Percentiles rank a stretch among this genome's conserved stretches.
Conservation (phyloP, 2,888 invertebrate species). For the Drosophila nigritarsus region DNA sequence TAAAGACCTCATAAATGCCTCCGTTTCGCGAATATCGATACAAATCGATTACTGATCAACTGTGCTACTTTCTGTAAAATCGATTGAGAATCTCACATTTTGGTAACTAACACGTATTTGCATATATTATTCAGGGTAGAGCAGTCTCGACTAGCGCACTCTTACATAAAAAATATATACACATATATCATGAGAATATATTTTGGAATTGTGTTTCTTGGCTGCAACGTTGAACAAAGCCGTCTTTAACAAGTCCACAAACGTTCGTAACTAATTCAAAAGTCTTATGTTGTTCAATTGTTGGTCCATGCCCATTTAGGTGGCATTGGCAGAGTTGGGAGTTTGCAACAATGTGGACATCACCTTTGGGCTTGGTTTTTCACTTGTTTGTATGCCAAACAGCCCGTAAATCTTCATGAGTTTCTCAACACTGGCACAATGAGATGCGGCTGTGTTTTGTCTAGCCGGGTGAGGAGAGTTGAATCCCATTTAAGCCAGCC, state of each 20-base stretch:
- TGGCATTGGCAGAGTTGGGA: not conserved
- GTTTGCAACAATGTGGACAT: conserved; percentile 2
- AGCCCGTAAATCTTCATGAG: conserved; percentile 52
- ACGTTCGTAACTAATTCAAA: conserved; percentile 1
- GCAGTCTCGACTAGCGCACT: not conserved
- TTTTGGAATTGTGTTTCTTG: not conserved
- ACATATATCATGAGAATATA: not conserved
- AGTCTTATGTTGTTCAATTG: not conserved
- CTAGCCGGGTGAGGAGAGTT: conserved; percentile 8
- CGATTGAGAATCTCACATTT: not conserved
- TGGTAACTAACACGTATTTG: not conserved
- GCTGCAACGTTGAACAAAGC: not conserved
- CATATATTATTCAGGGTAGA: not conserved
- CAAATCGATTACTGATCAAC: not conserved
- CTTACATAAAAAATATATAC: not conserved
- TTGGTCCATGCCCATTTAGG: not conserved
- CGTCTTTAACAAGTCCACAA: not conserved
- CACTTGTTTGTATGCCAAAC: conserved; percentile 25
- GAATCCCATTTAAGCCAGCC: conserved; percentile 34
- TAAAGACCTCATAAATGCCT: not conserved
- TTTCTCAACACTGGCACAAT: conserved; percentile 29
- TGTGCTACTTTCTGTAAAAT: not conserved
- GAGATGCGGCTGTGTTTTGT: conserved; percentile 40
- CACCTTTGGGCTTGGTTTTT: conserved; percentile 3
- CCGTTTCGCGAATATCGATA: not conserved